Base-by-base conservation (phyloP, 2,797 vertebrate genomes). In the Zenarchopterus dispar region DNA sequence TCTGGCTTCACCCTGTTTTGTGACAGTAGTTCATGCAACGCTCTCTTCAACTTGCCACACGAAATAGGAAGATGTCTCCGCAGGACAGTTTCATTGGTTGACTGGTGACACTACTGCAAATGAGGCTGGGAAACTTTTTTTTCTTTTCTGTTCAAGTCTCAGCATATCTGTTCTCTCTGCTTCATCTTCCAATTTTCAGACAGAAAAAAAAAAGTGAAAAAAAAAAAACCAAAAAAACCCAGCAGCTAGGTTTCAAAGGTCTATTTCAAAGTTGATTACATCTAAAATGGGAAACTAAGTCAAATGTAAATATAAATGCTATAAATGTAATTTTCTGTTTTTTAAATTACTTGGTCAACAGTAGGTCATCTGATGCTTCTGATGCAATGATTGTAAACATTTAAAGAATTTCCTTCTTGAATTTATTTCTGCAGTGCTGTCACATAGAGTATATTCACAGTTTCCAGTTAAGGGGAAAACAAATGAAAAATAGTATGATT, bases 11-110 rank as follows among this genome's bases (percentile, higher is more conserved):
- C 52, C 45, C 45, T 71, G 73, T 84, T 59, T 71, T 28, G 69
- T 86, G 77, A 76, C 75, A 80, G 62, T 71, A 78, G 59, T 73
- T 85, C 65, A 80, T 65, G 69, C 42, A 1, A 60, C 55, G 8
- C 17, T 49, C 72, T 81, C 67, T 70, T 89, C 78, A 84, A 74
- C 78, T 75, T 84, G 62, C 82, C 78, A 84, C 78, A 83, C 60
- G 17, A 85, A 89, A 87, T 62, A 90, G 89, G 89, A 90, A 89
- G 88, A 28, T 55, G 73, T 87, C 72, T 83, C 77, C 77, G 81
- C 84, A 73, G 36, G 62, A 46, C 66, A 52, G 64, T 89, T 82
- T 89, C 82, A 92, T 91, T 93, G 91, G 91, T 80, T 73, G 73
- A 49, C 65, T 64, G 56, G 26, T 63, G 19, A 23, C 62, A 74